Evolutionary conservation across 2,888 invertebrate species (phyloP).

Genomic region (Leucozona laternaria): DNA sequence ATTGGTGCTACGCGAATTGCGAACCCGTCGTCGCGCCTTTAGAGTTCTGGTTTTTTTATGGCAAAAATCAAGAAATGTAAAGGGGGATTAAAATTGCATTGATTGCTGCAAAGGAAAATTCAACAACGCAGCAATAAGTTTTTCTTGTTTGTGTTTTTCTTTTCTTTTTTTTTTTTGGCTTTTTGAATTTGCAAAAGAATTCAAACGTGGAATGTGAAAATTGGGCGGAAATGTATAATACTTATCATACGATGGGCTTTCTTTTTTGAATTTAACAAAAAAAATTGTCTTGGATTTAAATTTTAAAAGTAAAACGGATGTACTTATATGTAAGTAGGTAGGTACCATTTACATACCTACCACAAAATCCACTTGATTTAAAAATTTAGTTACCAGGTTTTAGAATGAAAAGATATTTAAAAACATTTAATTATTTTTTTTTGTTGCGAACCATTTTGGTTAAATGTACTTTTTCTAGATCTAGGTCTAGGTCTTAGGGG

Average conservation of each 20-base stretch:
- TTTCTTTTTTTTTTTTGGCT: constrained; percentile 8
- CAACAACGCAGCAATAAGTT: constrained; percentile 47
- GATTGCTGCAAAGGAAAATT: constrained; percentile 65
- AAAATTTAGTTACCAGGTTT: too few relatives aligned
- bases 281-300: neutral
- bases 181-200: constrained; percentile 47
- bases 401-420: too few relatives aligned
- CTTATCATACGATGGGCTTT: constrained; percentile 20
- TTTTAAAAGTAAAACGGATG: neutral
- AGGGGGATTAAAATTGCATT: constrained; percentile 53
- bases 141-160: constrained; percentile 2
- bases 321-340: neutral
- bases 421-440: too few relatives aligned
- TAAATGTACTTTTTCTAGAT: too few relatives aligned
- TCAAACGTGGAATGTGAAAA: constrained; percentile 56
- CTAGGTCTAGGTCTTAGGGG: too few relatives aligned
- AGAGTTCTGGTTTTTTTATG: constrained; percentile 26
- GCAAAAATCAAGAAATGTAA: constrained; percentile 16
- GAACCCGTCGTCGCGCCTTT: constrained; percentile 48
- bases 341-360: neutral
- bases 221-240: constrained; percentile 57
- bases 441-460: too few relatives aligned
- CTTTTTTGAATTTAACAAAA: neutral
- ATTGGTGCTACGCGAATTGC: constrained; percentile 60
- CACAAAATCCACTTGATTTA: too few relatives aligned